phyloP scores from a whole-genome alignment of 37 sponge, comb jelly and placozoan species.

The Chondrosia reniformis region DNA sequence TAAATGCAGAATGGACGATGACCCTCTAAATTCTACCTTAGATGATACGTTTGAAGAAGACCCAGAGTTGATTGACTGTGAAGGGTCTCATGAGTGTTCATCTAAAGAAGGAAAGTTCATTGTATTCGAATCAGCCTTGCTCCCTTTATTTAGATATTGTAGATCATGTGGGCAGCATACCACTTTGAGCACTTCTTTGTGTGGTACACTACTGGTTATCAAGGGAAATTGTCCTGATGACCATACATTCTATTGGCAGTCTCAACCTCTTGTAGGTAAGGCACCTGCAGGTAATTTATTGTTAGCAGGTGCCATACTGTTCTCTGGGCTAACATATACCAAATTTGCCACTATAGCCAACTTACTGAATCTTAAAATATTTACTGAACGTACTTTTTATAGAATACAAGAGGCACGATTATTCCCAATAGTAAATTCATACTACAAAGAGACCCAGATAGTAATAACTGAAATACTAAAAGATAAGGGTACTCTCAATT shows the following conservation, averaged over 20 bases:
- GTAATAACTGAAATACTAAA: neutral
- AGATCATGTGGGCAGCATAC: neutral
- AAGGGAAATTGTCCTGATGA: neutral
- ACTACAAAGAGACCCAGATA: neutral
- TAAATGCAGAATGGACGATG: no score
- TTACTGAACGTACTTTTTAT: neutral
- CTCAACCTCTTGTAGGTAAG: slow-evolving; percentile 12
- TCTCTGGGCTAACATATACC: neutral
- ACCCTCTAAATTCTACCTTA: no score
- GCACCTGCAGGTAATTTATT: slow-evolving; percentile 13
- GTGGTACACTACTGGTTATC: neutral
- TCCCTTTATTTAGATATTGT: neutral
- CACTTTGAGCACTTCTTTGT: neutral
- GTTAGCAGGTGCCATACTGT: neutral
- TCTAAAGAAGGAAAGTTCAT: neutral
- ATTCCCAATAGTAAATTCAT: neutral
- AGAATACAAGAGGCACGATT: neutral
- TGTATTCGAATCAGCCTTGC: neutral
- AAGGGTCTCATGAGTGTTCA: no score
- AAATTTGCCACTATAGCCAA: neutral
- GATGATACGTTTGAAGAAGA: no score
- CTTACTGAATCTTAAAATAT: neutral
- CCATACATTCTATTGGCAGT: slow-evolving; percentile 4
- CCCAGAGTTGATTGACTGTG: no score
- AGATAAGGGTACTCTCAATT: neutral